Base-by-base conservation (phyloP, 2,888 invertebrate genomes). In the Erebia aethiops region DNA sequence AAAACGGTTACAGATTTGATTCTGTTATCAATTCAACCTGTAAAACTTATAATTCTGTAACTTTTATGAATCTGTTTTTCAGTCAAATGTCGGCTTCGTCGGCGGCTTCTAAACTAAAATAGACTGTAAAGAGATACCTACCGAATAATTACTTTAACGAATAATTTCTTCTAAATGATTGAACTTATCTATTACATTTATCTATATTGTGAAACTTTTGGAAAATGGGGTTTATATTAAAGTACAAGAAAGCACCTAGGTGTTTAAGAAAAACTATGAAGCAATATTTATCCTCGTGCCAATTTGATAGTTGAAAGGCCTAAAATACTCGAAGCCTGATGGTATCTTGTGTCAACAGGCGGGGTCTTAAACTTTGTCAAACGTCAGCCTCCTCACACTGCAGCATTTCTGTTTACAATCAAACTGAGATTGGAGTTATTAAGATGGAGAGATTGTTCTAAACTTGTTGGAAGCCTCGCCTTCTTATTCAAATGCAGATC, bases 401-500 rank as follows among this genome's bases (percentile, higher is more conserved):
- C 87, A 90, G 88, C 87, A 90, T 87, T 84, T 81, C 83, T 88
- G 88, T 89, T 90, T 89, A 88, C 86, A 85, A 84, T 88, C 83
- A 82, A 84, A 85, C 84, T 81, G 82, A 86, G 85, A 90, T 89
- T 87, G 87, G 84, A 88, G 87, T 91, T 89, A 91, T 90, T 89
- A 91, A 90, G 92, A 91, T 90, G 86, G 81, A 82, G 81, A 82
- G 88, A 92, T 91, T 91, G 89, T 87, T 84, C 83, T 84, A 81
- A 91, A 88, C 85, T 92, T 88, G 86, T 87, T 82, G 79, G 82
- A 82, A 81, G 82, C 85, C 80, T 82, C 84, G 80, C 79, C 79
- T 82, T 81, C 83, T 86, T 80, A 90, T 91, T 91, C 89, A 86
- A 85, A 89, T 91, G 89, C 85, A 91, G 87, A 92, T 91, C 87